Evolutionary conservation across 2,797 vertebrate genomes (phyloP).

Genomic region (Pangasius mekongensis): DNA sequence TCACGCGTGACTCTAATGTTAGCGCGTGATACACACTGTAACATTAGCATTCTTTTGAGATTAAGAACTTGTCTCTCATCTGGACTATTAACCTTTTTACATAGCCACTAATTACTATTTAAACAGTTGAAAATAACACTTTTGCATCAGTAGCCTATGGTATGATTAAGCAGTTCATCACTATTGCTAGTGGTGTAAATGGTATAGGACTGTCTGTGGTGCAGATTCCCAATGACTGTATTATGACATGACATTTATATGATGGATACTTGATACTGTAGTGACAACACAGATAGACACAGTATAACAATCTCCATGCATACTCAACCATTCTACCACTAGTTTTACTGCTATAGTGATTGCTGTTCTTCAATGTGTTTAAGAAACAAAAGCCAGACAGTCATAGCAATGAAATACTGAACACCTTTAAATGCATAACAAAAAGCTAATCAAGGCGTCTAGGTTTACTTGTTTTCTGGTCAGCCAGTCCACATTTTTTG

Average conservation of each 20-base stretch:
- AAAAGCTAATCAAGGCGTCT: background rate
- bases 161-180: background rate
- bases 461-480: background rate
- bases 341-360: background rate
- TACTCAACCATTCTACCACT: background rate
- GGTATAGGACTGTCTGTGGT: background rate
- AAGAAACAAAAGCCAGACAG: background rate
- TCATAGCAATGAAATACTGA: background rate
- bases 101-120: background rate
- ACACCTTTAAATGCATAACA: background rate
- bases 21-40: background rate
- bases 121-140: background rate
- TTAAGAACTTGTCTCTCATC: background rate
- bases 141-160: background rate
- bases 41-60: background rate
- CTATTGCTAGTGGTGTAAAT: background rate
- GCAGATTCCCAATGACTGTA: background rate
- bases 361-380: background rate
- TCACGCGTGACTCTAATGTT: too few relatives aligned
- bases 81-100: background rate
- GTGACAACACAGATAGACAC: background rate
- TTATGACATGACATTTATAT: background rate
- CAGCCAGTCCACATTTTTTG: conserved; percentile 20
- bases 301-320: background rate
- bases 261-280: background rate